Conservation (phyloP, 2,888 invertebrate species). For the Cheilosia urbana region DNA sequence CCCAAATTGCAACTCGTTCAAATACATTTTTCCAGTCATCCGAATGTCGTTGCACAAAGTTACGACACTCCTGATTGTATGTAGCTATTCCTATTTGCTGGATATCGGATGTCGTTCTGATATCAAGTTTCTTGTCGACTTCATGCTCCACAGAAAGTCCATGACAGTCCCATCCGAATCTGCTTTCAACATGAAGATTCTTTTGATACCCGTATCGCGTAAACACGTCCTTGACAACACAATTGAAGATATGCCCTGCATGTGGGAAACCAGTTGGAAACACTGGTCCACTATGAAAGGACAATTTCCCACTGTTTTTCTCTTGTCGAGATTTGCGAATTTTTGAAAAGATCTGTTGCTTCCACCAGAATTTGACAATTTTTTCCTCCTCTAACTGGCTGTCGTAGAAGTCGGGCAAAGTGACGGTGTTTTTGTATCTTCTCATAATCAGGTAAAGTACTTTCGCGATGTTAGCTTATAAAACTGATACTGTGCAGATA, state of each 20-base stretch:
- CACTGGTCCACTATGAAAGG: conserved; percentile 98
- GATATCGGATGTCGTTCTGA: conserved; percentile 97
- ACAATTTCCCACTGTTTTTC: conserved; percentile 85
- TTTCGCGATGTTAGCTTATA: neutral
- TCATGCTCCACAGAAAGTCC: conserved; percentile 96
- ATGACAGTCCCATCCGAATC: conserved; percentile 99
- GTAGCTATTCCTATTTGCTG: conserved; percentile 96
- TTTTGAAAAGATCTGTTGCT: conserved; percentile 93
- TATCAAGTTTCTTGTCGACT: conserved; percentile 92
- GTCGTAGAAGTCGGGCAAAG: conserved; percentile 47
- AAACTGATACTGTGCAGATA: conserved; percentile 5
- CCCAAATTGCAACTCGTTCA: conserved; percentile 96
- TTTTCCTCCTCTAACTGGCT: conserved; percentile 89
- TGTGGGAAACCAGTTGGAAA: conserved; percentile 98
- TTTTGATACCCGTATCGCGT: conserved; percentile 95
- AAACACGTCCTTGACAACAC: conserved; percentile 97
- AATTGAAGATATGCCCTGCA: conserved; percentile 97
- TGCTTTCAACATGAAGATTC: conserved; percentile 92
- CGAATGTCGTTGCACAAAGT: conserved; percentile 96
- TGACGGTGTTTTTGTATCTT: conserved; percentile 26
- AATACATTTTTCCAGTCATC: conserved; percentile 94
- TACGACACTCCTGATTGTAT: conserved; percentile 96
- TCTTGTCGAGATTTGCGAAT: conserved; percentile 85
- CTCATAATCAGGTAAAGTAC: conserved; percentile 11
- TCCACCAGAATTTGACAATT: conserved; percentile 92